These are phyloP conservation scores for Monopis laevigella DNA, from an alignment of 2,888 invertebrate species.

Conservation along the genomic window DNA sequence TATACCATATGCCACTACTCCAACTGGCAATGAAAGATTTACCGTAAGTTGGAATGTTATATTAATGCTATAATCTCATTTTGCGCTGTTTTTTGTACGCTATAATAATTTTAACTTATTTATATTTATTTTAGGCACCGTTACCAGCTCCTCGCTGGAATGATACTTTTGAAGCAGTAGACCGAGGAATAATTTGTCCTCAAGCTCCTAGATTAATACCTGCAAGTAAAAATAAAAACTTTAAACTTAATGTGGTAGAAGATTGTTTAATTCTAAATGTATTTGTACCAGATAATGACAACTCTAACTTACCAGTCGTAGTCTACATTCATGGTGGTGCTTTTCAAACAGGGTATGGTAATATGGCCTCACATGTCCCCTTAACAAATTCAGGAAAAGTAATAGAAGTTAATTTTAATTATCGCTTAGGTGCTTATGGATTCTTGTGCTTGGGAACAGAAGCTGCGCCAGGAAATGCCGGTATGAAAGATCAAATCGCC, in stretches of 20 bases:
- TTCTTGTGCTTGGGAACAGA: constrained; percentile 12
- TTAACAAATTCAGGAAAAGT: constrained; percentile 17
- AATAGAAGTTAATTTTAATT: constrained; percentile 10
- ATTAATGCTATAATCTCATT: too few relatives aligned
- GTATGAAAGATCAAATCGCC: constrained; percentile 11
- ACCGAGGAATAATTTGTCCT: constrained; percentile 6
- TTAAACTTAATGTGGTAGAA: not conserved
- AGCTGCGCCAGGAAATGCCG: constrained; percentile 12
- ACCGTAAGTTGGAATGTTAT: too few relatives aligned
- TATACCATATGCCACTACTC: constrained; percentile 14
- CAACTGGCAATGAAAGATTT: constrained; percentile 12
- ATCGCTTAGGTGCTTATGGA: constrained; percentile 10
- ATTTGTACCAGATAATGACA: constrained; percentile 5
- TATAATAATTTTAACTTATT: too few relatives aligned
- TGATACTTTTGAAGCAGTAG: constrained; percentile 1
- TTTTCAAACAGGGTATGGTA: constrained; percentile 3
- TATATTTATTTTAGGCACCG: constrained; percentile 13
- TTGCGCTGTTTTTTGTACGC: too few relatives aligned
- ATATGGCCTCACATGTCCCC: not conserved
- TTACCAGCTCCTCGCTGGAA: constrained; percentile 1
- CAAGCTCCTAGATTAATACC: not conserved
- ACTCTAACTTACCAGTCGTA: not conserved
- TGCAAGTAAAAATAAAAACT: constrained; percentile 18
- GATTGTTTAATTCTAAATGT: constrained; percentile 13
- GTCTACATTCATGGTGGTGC: constrained; percentile 8